Percentiles rank a stretch among this genome's conserved stretches.
These are phyloP conservation scores for Mesorhabditis sp. DNA, from an alignment of 2,888 invertebrate species.

Conservation along the genomic window DNA sequence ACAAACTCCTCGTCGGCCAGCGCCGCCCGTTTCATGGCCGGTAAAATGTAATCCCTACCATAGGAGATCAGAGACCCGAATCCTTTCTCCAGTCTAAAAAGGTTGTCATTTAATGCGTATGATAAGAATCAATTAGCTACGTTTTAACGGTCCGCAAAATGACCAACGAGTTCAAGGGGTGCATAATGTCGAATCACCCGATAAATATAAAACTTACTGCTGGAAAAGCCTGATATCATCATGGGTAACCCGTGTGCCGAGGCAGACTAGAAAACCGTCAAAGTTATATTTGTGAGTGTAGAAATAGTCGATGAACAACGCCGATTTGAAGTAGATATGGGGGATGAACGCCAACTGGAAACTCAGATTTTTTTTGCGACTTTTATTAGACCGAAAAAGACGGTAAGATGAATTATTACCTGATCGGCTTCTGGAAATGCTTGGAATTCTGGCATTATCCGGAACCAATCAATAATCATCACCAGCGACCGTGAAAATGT, in stretches of 20 bases:
- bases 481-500: neutral
- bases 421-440: neutral
- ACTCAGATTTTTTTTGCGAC: neutral
- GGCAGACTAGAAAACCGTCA: constrained; percentile 1
- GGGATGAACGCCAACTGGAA: neutral
- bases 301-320: neutral
- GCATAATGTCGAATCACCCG: too few relatives aligned
- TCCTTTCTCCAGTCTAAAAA: constrained; percentile 1
- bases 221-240: neutral
- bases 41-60: neutral
- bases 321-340: neutral
- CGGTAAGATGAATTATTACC: neutral
- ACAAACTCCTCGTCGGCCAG: neutral
- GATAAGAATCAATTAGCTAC: neutral
- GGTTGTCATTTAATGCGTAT: neutral
- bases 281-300: constrained; percentile 4
- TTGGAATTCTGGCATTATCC: constrained; percentile 1
- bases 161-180: neutral
- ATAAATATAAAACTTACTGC: neutral
- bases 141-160: neutral
- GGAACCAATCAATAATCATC: neutral
- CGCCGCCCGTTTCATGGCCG: neutral
- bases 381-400: neutral
- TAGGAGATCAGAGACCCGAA: neutral
- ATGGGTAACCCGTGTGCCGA: neutral